Evolutionary conservation across 2,888 invertebrate species (phyloP).

Genomic region (Anoplius nigerrimus): DNA sequence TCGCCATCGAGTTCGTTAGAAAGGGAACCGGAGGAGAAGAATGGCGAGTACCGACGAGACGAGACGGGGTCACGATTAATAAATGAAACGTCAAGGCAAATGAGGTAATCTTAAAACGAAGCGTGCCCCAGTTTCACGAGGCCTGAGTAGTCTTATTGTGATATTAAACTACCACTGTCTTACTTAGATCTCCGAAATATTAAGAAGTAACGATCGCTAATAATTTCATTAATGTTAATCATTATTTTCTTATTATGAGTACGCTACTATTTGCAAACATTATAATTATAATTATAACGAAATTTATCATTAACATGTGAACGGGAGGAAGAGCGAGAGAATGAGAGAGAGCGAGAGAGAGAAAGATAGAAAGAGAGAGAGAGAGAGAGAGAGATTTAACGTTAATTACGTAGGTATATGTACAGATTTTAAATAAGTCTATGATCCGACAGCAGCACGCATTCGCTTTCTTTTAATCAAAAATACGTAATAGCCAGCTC

Average conservation of each 20-base stretch:
- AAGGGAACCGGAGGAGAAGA: background rate
- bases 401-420: conserved; percentile 45
- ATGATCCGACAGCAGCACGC: conserved; percentile 15
- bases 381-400: conserved; percentile 40
- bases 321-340: background rate
- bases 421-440: conserved; percentile 51
- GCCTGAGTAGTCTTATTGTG: conserved; percentile 76
- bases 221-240: conserved; percentile 65
- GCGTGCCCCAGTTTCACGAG: conserved; percentile 67
- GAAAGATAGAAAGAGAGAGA: conserved; percentile 5
- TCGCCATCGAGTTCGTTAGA: conserved; percentile 23
- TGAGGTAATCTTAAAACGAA: conserved; percentile 39
- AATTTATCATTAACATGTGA: conserved; percentile 36
- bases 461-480: conserved; percentile 29
- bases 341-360: background rate
- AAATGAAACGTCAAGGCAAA: conserved; percentile 47
- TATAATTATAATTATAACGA: conserved; percentile 45
- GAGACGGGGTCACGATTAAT: conserved; percentile 44
- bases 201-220: conserved; percentile 68
- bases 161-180: conserved; percentile 76
- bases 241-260: conserved; percentile 56
- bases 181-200: conserved; percentile 74
- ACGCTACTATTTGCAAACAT: conserved; percentile 47
- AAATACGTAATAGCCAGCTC: conserved; percentile 15
- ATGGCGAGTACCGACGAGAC: background rate